Base-by-base conservation (phyloP, 2,797 vertebrate genomes). In the Manis pentadactyla region DNA sequence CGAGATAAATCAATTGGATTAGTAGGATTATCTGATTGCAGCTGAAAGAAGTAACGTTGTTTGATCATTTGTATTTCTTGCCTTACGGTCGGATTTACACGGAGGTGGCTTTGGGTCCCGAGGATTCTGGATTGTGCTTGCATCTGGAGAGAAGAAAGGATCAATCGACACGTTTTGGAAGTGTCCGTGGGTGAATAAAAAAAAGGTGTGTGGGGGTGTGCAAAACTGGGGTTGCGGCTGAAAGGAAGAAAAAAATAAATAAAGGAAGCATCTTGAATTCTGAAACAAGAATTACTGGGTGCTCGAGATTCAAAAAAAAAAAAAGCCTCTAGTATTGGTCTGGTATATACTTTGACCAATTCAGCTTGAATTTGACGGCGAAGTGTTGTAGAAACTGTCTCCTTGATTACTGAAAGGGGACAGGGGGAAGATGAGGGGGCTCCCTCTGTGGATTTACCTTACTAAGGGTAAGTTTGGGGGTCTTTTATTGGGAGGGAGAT, bases 1-100 rank as follows among this genome's bases (percentile, higher is more conserved):
- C 97, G 98, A 98, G 98, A 98, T 98, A 98, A 98, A 98, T 92
- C 97, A 98, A 96, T 98, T 99, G 99, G 99, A 99, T 99, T 99
- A 99, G 98, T 97, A 97, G 98, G 98, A 98, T 98, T 99, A 99
- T 99, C 98, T 98, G 99, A 98, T 98, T 97, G 98, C 98, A 95
- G 98, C 98, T 98, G 97, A 97, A 97, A 98, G 99, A 98, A 98
- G 98, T 98, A 98, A 98, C 98, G 98, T 87, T 83, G 96, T 98
- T 97, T 93, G 98, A 98, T 98, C 98, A 83, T 98, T 98, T 98
- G 98, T 97, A 97, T 98, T 98, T 97, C 98, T 98, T 98, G 97
- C 98, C 97, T 98, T 98, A 98, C 98, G 98, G 98, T 98, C 96
- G 98, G 98, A 99, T 98, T 98, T 98, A 97, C 97, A 98, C 98